Evolutionary conservation across 1,140 invertebrate species (phyloP).

Genomic region (Euura saliciscinereae): DNA sequence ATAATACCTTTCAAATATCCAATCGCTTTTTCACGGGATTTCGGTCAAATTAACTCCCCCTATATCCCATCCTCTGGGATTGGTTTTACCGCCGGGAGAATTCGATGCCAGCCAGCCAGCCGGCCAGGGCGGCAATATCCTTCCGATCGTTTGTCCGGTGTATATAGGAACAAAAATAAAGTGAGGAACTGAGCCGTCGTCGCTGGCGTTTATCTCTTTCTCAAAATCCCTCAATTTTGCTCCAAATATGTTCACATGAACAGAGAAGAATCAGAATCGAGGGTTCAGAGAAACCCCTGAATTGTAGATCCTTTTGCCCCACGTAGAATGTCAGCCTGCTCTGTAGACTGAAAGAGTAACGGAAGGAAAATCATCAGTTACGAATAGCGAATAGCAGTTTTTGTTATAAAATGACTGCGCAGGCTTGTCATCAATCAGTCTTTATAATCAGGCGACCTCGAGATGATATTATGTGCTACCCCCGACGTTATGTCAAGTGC

Average conservation of each 20-base stretch:
- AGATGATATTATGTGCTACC: no score
- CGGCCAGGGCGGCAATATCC: not conserved
- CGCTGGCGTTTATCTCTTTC: no score
- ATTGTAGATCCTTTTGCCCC: not conserved
- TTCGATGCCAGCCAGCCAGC: no score
- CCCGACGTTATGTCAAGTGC: not conserved
- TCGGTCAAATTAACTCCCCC: slow-evolving; percentile 14
- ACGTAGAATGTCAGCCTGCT: not conserved
- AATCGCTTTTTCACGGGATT: slow-evolving; percentile 22
- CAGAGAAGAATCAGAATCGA: not conserved
- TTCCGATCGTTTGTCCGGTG: no score
- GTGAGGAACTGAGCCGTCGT: no score
- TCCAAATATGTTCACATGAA: not conserved
- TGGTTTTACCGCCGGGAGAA: not conserved
- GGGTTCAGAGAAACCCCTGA: no score
- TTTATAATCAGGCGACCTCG: no score
- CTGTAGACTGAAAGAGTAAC: not conserved
- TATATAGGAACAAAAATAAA: no score
- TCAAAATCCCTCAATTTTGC: no score
- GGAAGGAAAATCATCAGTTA: not conserved
- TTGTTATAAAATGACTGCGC: no score
- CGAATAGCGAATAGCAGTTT: no score
- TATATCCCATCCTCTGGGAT: not conserved
- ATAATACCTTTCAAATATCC: slow-evolving; percentile 28
- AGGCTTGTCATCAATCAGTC: no score